Conservation (phyloP, 2,888 invertebrate species). For the Epinotia ramella region DNA sequence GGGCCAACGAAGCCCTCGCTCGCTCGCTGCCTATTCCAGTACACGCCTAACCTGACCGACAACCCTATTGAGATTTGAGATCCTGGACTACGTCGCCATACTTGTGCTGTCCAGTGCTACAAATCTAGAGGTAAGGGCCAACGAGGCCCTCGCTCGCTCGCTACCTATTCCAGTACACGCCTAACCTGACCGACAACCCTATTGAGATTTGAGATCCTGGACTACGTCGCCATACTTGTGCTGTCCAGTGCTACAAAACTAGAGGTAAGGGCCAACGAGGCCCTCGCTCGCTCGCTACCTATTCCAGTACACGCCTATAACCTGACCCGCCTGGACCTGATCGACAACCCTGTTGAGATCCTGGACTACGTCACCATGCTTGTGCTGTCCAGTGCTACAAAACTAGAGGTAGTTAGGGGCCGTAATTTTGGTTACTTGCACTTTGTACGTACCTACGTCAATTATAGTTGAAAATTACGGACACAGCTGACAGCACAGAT, state of each 20-base stretch:
- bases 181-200: slow-evolving; percentile 75
- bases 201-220: slow-evolving; percentile 85
- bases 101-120: slow-evolving; percentile 83
- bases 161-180: neutral
- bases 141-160: neutral
- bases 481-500: neutral
- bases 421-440: neutral
- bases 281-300: neutral
- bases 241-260: slow-evolving; percentile 82
- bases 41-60: slow-evolving; percentile 55
- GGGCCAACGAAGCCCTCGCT: neutral
- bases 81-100: slow-evolving; percentile 86
- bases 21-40: neutral
- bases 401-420: slow-evolving; percentile 85
- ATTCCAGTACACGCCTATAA: neutral
- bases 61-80: slow-evolving; percentile 86
- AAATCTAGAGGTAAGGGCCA: slow-evolving; percentile 81
- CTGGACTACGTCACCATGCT: slow-evolving; percentile 86
- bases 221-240: slow-evolving; percentile 85
- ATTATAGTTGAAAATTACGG: neutral
- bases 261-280: slow-evolving; percentile 71
- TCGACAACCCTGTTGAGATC: slow-evolving; percentile 84
- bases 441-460: neutral
- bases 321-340: neutral
- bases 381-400: slow-evolving; percentile 82